Percentiles rank a stretch among this genome's conserved stretches.
Evolutionary conservation across 2,888 invertebrate genomes (phyloP).

Genomic region (Pachycephus smyrnensis): DNA sequence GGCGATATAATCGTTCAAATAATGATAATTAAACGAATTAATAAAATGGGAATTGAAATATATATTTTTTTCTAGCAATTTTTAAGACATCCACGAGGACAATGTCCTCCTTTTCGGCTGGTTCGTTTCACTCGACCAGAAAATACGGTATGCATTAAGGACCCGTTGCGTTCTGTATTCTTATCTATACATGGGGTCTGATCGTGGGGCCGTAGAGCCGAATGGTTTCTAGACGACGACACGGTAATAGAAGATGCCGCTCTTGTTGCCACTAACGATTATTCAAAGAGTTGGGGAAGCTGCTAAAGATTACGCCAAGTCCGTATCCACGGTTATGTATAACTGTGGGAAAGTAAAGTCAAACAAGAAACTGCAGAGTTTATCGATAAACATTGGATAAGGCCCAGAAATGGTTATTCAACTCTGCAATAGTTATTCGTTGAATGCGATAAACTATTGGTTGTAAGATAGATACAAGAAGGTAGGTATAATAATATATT

Average conservation of each 20-base stretch:
- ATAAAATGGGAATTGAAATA: neutral
- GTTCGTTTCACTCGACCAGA: neutral
- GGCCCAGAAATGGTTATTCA: neutral
- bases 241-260: neutral
- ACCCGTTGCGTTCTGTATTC: slow-evolving; percentile 6
- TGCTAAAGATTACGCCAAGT: neutral
- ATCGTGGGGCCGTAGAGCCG: neutral
- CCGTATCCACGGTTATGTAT: neutral
- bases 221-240: neutral
- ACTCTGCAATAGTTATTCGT: neutral
- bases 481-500: neutral
- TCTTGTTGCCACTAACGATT: neutral
- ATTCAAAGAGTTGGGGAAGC: neutral
- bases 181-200: slow-evolving; percentile 8
- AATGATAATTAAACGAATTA: neutral
- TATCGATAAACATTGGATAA: neutral
- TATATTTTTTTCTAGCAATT: neutral
- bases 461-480: neutral
- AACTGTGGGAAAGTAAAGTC: neutral
- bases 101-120: neutral
- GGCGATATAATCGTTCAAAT: neutral
- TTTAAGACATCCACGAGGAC: neutral
- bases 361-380: neutral
- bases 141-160: slow-evolving; percentile 7
- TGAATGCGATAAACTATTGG: neutral